phyloP scores from a whole-genome alignment of 2,888 invertebrate species.

The Pemphredon lugubris region DNA sequence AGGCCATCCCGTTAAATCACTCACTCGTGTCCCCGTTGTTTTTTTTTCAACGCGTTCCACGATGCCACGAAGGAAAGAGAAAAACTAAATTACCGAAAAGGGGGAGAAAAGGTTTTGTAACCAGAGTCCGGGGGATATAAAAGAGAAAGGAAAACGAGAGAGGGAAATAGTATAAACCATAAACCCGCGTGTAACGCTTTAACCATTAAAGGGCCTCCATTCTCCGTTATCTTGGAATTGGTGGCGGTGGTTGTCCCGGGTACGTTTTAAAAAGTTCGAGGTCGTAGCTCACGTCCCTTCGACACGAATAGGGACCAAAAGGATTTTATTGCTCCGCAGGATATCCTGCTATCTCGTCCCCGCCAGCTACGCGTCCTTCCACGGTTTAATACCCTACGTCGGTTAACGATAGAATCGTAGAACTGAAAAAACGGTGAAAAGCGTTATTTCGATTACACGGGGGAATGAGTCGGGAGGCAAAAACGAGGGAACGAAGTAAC shows the following conservation, averaged over 20 bases:
- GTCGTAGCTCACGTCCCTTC: constrained; percentile 19
- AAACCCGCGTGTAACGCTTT: constrained; percentile 10
- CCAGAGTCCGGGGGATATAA: background rate
- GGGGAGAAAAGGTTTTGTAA: constrained; percentile 1
- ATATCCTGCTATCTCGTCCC: constrained; percentile 1
- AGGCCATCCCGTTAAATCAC: constrained; percentile 16
- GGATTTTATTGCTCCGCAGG: constrained; percentile 4
- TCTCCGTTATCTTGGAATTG: constrained; percentile 38
- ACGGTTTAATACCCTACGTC: constrained; percentile 9
- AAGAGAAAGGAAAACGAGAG: background rate
- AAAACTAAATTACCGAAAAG: constrained; percentile 9
- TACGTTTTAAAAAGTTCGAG: constrained; percentile 7
- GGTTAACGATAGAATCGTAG: constrained; percentile 16
- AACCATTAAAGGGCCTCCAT: constrained; percentile 30
- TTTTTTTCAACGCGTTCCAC: background rate
- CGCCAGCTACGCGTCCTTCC: background rate
- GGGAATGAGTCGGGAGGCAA: constrained; percentile 14
- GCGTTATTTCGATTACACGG: constrained; percentile 15
- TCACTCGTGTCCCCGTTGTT: constrained; percentile 8
- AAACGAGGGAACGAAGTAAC: constrained; percentile 26
- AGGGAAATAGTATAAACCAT: constrained; percentile 24
- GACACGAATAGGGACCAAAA: constrained; percentile 9
- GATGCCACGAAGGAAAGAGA: background rate
- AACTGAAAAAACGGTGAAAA: background rate
- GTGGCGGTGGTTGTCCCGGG: constrained; percentile 9